Percentiles rank a stretch among this genome's conserved stretches.
Evolutionary conservation across 2,113 vertebrate genomes (phyloP).

Genomic region (Psittacara wagleri): DNA sequence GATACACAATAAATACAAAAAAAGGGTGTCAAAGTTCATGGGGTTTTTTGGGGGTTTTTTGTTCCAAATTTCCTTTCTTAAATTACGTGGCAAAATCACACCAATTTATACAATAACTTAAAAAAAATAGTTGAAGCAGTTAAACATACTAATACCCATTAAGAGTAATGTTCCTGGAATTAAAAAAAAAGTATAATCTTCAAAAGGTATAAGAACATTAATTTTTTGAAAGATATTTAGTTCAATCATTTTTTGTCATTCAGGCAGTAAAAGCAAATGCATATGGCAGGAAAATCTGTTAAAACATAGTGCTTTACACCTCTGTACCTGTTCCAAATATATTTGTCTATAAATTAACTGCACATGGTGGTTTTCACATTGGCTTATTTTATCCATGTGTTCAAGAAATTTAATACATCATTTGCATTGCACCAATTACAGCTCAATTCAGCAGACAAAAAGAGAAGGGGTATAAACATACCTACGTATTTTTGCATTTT

Average conservation of each 20-base stretch:
- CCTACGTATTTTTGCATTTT: not conserved
- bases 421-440: constrained; percentile 17
- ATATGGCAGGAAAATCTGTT: constrained; percentile 73
- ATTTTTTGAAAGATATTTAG: constrained; percentile 11
- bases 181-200: not conserved
- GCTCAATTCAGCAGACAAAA: not conserved
- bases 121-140: not conserved
- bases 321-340: constrained; percentile 74
- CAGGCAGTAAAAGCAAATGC: constrained; percentile 61
- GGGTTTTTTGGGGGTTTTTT: fast-evolving
- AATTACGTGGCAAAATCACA: not conserved
- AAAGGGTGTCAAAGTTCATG: not conserved
- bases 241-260: constrained; percentile 25
- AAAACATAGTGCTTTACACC: constrained; percentile 70
- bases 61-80: not conserved
- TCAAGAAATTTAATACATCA: constrained; percentile 48
- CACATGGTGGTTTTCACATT: constrained; percentile 68
- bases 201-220: constrained; percentile 39
- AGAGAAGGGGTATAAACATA: not conserved
- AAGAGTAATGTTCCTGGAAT: not conserved
- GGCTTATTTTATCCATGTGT: constrained; percentile 63
- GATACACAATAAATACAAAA: constrained; percentile 2
- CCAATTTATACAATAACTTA: not conserved
- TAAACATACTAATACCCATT: not conserved
- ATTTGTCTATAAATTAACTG: constrained; percentile 72